phyloP scores from a whole-genome alignment of 2,797 vertebrate species.

The Platalea minor region DNA sequence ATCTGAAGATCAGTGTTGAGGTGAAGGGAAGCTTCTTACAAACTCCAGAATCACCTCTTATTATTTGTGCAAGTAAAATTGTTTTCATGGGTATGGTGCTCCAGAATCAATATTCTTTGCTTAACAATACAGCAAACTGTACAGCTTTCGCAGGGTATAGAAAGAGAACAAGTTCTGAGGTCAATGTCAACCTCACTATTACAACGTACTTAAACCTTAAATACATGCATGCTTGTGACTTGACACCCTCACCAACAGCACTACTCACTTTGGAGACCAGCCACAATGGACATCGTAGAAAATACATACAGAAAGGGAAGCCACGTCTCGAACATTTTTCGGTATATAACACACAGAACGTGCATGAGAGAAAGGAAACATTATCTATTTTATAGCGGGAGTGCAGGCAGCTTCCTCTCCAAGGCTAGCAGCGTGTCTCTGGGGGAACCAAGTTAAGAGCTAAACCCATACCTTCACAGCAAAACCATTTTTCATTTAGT shows the following conservation, averaged over 20 bases:
- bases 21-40: background rate
- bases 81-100: background rate
- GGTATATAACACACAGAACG: background rate
- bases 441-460: background rate
- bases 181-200: background rate
- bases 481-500: background rate
- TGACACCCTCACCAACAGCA: background rate
- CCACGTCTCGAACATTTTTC: background rate
- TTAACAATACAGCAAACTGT: background rate
- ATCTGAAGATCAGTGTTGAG: background rate
- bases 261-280: background rate
- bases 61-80: background rate
- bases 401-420: background rate
- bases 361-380: background rate
- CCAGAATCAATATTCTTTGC: background rate
- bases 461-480: background rate
- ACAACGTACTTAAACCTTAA: background rate
- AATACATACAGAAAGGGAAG: background rate
- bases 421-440: background rate
- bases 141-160: background rate
- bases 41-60: background rate
- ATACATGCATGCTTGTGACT: background rate
- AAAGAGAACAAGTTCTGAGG: background rate
- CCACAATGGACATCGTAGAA: background rate
- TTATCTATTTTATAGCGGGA: background rate